These are phyloP conservation scores for Chloropsis cyanopogon DNA, from an alignment of 2,113 vertebrate species.

Conservation along the genomic window DNA sequence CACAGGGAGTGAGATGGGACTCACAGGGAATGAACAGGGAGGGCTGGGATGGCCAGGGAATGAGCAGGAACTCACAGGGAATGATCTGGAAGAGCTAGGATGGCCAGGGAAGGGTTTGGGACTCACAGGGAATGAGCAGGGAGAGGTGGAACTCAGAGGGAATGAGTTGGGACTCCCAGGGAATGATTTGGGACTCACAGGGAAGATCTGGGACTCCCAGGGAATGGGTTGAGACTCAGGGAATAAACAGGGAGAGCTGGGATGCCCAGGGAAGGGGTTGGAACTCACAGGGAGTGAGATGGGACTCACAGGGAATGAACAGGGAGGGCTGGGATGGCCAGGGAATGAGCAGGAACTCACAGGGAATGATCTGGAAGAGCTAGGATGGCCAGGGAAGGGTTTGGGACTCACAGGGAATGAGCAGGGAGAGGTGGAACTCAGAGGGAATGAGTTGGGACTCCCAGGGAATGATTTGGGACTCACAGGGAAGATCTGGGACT, in stretches of 20 bases:
- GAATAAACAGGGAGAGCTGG: not conserved
- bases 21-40: not conserved
- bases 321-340: fast-evolving
- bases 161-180: not conserved
- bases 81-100: not conserved
- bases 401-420: not conserved
- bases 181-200: not conserved
- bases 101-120: not conserved
- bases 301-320: not conserved
- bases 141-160: not conserved
- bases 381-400: not conserved
- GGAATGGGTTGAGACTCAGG: not conserved
- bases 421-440: too few relatives aligned
- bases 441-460: not conserved
- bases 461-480: fast-evolving
- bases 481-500: not conserved
- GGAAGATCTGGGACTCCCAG: not conserved
- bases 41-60: not conserved
- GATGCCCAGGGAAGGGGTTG: not conserved
- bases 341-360: not conserved
- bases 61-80: not conserved
- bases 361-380: not conserved
- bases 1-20: fast-evolving
- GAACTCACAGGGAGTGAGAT: not conserved
- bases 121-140: not conserved